Evolutionary conservation across 2,113 vertebrate species (phyloP).

Genomic region (Rhinoptilus africanus): DNA sequence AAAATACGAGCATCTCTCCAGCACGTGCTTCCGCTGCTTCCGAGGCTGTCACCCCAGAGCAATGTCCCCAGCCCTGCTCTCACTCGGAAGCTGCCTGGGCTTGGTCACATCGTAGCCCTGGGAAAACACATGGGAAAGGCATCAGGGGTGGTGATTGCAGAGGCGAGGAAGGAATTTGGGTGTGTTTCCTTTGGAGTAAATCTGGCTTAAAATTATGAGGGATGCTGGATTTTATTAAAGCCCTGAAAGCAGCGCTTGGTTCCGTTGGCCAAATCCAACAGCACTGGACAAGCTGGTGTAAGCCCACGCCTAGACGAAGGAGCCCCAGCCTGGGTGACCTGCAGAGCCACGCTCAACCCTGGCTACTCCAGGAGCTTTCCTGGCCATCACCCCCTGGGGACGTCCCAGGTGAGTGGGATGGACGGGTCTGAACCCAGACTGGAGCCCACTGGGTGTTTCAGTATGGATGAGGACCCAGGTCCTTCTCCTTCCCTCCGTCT

Average conservation of each 20-base stretch:
- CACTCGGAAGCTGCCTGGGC: neutral
- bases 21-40: neutral
- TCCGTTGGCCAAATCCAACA: neutral
- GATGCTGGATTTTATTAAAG: neutral
- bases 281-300: neutral
- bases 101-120: neutral
- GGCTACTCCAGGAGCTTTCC: neutral
- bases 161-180: neutral
- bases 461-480: neutral
- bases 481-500: neutral
- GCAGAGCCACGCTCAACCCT: neutral
- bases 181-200: slow-evolving; percentile 13
- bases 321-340: neutral
- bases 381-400: neutral
- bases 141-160: neutral
- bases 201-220: neutral
- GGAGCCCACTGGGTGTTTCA: neutral
- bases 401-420: neutral
- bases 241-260: neutral
- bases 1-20: neutral
- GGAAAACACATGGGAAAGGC: neutral
- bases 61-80: neutral
- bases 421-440: neutral
- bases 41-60: neutral
- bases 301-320: neutral